Evolutionary conservation across 2,113 vertebrate genomes (phyloP).

Genomic region (Promerops cafer): DNA sequence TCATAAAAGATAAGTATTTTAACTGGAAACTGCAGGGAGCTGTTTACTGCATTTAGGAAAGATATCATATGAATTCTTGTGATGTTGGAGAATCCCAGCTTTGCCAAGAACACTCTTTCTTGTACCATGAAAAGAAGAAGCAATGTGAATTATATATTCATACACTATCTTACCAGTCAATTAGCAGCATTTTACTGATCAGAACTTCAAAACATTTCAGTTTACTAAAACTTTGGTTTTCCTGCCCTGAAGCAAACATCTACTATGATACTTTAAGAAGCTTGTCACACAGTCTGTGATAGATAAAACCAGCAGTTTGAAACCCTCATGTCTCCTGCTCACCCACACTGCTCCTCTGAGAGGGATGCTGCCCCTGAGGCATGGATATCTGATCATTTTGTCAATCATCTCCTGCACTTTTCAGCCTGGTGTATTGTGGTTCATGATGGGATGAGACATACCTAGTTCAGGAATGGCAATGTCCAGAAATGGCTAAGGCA

Average conservation of each 20-base stretch:
- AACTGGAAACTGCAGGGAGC: not conserved
- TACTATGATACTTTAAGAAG: not conserved
- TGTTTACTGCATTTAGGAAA: not conserved
- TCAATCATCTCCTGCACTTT: not conserved
- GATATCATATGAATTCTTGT: not conserved
- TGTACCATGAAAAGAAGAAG: not conserved
- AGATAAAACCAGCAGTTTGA: not conserved
- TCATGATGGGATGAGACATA: not conserved
- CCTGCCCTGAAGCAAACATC: not conserved
- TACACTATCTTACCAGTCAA: not conserved
- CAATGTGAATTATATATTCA: not conserved
- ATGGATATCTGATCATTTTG: not conserved
- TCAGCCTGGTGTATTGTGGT: not conserved
- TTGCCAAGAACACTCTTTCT: not conserved
- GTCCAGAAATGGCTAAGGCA: not conserved
- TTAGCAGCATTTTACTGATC: not conserved
- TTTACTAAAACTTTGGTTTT: not conserved
- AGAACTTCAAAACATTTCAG: not conserved
- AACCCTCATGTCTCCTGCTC: not conserved
- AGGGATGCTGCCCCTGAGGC: not conserved
- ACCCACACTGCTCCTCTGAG: not conserved
- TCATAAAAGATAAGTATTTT: conserved; percentile 4
- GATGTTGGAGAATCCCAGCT: not conserved
- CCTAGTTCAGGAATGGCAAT: not conserved
- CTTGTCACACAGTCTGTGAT: not conserved